These are phyloP conservation scores for Scleropages formosus DNA, from an alignment of 2,797 vertebrate genomes.

Conservation along the genomic window DNA sequence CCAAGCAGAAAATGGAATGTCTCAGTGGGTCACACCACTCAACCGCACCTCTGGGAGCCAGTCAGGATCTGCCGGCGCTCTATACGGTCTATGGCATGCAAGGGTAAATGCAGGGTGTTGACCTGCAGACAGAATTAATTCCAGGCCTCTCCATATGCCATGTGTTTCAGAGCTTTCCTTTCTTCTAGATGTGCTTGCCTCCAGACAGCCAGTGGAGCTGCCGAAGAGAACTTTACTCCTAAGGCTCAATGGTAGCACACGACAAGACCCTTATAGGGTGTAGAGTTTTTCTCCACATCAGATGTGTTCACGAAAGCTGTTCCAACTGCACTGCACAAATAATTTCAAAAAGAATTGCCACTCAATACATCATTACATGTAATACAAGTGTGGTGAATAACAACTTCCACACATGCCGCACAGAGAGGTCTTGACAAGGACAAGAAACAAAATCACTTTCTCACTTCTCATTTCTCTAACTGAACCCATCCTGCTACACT, in stretches of 20 bases:
- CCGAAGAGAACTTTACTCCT: background rate
- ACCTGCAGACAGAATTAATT: constrained; percentile 35
- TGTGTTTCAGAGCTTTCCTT: background rate
- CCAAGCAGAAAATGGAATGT: constrained; percentile 19
- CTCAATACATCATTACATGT: no score
- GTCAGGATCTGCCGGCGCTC: constrained; percentile 38
- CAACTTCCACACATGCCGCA: no score
- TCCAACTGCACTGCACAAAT: no score
- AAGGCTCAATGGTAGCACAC: background rate
- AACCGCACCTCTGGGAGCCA: constrained; percentile 44
- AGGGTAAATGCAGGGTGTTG: constrained; percentile 41
- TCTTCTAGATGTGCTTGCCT: background rate
- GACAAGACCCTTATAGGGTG: background rate
- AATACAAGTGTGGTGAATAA: no score
- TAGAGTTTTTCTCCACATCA: no score
- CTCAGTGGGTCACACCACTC: constrained; percentile 59
- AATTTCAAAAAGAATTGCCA: no score
- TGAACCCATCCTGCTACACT: no score
- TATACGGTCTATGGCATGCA: constrained; percentile 36
- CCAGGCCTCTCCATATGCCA: background rate
- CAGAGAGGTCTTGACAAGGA: no score
- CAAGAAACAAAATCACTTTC: no score
- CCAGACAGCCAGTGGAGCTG: background rate
- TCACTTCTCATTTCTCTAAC: no score
- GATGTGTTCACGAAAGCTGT: no score